These are phyloP conservation scores for Rhea pennata DNA, from an alignment of 2,113 vertebrate species.

Conservation along the genomic window DNA sequence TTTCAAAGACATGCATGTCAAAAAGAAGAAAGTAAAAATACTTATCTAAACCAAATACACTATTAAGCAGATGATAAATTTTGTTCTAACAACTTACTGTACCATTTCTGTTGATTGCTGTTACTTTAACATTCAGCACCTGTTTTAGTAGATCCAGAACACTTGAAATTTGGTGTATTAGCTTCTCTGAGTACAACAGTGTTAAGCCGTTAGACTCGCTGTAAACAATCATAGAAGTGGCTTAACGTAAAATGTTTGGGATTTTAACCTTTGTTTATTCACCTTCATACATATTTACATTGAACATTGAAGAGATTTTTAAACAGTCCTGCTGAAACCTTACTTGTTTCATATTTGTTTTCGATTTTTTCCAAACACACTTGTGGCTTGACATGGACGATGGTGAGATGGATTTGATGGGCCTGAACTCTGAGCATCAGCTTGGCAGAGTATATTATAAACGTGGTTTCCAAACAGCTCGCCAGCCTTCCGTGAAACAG, in stretches of 20 bases:
- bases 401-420: constrained; percentile 74
- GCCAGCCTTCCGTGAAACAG: constrained; percentile 61
- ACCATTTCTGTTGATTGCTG: constrained; percentile 72
- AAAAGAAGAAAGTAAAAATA: constrained; percentile 77
- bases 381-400: constrained; percentile 72
- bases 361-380: constrained; percentile 71
- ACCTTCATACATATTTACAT: constrained; percentile 69
- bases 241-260: constrained; percentile 52
- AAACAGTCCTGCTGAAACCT: constrained; percentile 66
- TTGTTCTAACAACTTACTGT: constrained; percentile 77
- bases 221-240: constrained; percentile 46
- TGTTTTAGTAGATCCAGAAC: constrained; percentile 62
- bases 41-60: constrained; percentile 73
- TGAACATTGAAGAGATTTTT: constrained; percentile 67
- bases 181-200: constrained; percentile 59
- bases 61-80: constrained; percentile 71
- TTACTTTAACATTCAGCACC: constrained; percentile 74
- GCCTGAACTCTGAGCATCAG: constrained; percentile 69
- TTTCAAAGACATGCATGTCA: constrained; percentile 86
- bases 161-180: constrained; percentile 54
- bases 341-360: constrained; percentile 74
- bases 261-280: constrained; percentile 71
- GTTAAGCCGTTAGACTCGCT: constrained; percentile 46
- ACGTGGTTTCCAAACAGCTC: constrained; percentile 68
- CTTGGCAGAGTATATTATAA: constrained; percentile 66